These are phyloP conservation scores for Chrysocyon brachyurus DNA, from an alignment of 2,797 vertebrate species.

Conservation along the genomic window DNA sequence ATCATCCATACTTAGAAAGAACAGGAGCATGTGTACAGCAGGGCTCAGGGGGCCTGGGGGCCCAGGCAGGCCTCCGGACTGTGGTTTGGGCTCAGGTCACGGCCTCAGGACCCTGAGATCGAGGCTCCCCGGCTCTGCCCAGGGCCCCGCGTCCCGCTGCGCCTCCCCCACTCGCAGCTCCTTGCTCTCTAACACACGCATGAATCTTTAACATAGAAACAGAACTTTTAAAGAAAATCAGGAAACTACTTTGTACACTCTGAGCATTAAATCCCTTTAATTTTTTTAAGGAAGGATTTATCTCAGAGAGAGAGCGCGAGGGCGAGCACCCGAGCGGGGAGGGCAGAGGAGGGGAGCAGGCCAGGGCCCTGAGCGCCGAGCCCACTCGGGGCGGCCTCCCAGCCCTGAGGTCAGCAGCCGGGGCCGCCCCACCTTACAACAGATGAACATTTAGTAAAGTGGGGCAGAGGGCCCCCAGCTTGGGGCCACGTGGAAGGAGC, in stretches of 20 bases:
- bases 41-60: not conserved
- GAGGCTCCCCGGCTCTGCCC: not conserved
- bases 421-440: too few relatives aligned
- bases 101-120: not conserved
- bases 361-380: not conserved
- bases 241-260: not conserved
- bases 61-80: not conserved
- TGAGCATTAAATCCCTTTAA: not conserved
- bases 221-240: not conserved
- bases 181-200: not conserved
- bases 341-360: not conserved
- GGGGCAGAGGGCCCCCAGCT: too few relatives aligned
- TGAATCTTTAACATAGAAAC: not conserved
- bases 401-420: too few relatives aligned
- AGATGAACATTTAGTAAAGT: too few relatives aligned
- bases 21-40: not conserved
- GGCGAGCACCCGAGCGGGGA: too few relatives aligned
- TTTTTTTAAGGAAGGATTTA: not conserved
- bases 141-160: rapidly evolving
- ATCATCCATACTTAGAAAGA: not conserved
- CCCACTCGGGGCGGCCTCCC: not conserved
- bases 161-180: not conserved
- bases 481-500: too few relatives aligned
- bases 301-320: not conserved
- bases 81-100: not conserved